Conservation (phyloP, 1,140 invertebrate species). For the Anthonomus grandis region DNA sequence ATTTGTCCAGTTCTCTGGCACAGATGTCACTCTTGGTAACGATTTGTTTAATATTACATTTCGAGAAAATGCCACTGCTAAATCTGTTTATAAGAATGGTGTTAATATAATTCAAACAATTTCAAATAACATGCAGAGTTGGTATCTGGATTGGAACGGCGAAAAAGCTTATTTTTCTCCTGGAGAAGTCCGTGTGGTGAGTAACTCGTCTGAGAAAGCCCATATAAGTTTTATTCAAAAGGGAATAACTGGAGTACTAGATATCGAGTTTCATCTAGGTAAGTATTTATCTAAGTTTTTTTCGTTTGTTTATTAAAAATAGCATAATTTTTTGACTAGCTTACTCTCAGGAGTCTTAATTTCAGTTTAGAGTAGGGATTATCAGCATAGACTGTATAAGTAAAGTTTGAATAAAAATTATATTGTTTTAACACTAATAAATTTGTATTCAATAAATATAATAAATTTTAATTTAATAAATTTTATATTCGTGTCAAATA, state of each 20-base stretch:
- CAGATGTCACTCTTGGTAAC: constrained; percentile 1
- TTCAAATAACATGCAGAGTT: background rate
- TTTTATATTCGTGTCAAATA: too few relatives aligned
- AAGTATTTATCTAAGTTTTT: too few relatives aligned
- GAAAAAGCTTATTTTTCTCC: constrained; percentile 13
- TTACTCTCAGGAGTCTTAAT: too few relatives aligned
- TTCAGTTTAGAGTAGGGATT: too few relatives aligned
- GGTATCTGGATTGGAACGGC: constrained; percentile 16
- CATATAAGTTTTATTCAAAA: constrained; percentile 11
- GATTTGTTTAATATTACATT: constrained; percentile 8
- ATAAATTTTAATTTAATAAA: too few relatives aligned
- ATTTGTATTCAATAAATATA: too few relatives aligned
- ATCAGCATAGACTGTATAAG: too few relatives aligned
- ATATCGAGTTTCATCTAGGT: constrained; percentile 15
- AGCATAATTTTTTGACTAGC: too few relatives aligned
- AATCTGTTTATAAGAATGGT: background rate
- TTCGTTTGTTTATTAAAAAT: too few relatives aligned
- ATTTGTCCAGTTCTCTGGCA: background rate
- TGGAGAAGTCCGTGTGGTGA: background rate
- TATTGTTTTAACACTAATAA: too few relatives aligned
- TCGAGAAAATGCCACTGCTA: constrained; percentile 2
- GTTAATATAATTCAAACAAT: constrained; percentile 3
- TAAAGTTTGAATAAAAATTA: too few relatives aligned
- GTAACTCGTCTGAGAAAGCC: constrained; percentile 1
- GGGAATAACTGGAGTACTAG: background rate